Evolutionary conservation across 2,888 invertebrate genomes (phyloP), one percentile per base, ranked within the genome.

Genomic region (Rhagophthalmus giganteus): DNA sequence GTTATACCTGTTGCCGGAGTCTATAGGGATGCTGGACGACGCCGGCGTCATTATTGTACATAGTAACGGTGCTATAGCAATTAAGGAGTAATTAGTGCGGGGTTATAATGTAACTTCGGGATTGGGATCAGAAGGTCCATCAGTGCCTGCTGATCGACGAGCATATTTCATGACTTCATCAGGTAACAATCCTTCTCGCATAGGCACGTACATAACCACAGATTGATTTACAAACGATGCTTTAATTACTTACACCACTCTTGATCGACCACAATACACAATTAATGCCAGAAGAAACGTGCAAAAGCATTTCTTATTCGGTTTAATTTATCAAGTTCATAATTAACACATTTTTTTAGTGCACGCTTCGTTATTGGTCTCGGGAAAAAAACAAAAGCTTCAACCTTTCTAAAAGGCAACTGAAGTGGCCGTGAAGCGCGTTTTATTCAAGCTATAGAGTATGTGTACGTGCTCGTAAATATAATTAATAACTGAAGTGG

Each of bases 1-100:
- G 35, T 52, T 50, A 25, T 54, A 68, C 67, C 67, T 69, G 68
- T 68, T 67, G 69, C 66, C 64, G 51, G 61, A 55, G 48, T 60
- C 58, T 60, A 35, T 37, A 48, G 60, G 59, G 63, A 60, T 61
- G 60, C 58, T 62, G 54, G 40, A 54, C 37, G 42, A 53, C 55
- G 47, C 55, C 57, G 49, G 50, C 51, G 52, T 54, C 53, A 57
- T 60, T 62, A 60, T 55, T 51, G 28, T 44, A 49, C 51, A 51
- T 44, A 54, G 49, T 52, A 47, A 48, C 42, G 49, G 51, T 47
- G 49, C 50, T 40, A 57, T 54, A 41, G 38, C 54, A 55, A 58
- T 53, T 56, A 54, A 51, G 41, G 50, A 49, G 42, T 50, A 58
- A 60, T 59, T 61, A 54, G 49, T 54, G 51, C 30, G 45, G 39